phyloP scores from a whole-genome alignment of 2,888 invertebrate genomes.

The Oegoconia quadripuncta region DNA sequence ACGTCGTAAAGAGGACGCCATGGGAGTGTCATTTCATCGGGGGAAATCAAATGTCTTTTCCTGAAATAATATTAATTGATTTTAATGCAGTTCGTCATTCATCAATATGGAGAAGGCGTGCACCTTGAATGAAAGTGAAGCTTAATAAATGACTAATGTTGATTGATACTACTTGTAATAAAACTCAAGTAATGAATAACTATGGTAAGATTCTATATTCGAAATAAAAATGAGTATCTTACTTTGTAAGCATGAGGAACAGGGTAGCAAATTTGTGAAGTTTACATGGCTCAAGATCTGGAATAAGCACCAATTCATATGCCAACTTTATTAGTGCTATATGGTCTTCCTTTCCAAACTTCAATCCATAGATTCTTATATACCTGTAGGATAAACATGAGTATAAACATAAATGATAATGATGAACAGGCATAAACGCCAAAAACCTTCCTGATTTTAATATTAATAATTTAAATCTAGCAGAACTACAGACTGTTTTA shows the following conservation, averaged over 20 bases:
- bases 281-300: conserved; percentile 87
- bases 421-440: too few species aligned
- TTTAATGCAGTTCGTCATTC: background rate
- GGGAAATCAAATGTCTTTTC: conserved; percentile 86
- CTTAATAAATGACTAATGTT: too few species aligned
- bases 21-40: conserved; percentile 88
- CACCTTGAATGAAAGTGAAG: too few species aligned
- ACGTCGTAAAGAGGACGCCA: conserved; percentile 92
- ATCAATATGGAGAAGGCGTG: too few species aligned
- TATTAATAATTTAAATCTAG: too few species aligned
- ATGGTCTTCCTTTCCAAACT: conserved; percentile 95
- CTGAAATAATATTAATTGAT: conserved; percentile 61
- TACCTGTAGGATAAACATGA: conserved; percentile 80
- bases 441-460: too few species aligned
- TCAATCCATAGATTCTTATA: conserved; percentile 89
- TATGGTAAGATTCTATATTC: too few species aligned
- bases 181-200: too few species aligned
- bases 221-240: too few species aligned
- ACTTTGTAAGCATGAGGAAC: conserved; percentile 86
- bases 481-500: too few species aligned
- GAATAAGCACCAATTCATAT: conserved; percentile 87
- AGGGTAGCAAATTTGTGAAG: conserved; percentile 85
- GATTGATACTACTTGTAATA: too few species aligned
- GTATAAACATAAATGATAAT: background rate
- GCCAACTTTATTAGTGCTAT: conserved; percentile 87